Conservation (phyloP, 2,797 vertebrate genomes). For the Numenius phaeopus region DNA sequence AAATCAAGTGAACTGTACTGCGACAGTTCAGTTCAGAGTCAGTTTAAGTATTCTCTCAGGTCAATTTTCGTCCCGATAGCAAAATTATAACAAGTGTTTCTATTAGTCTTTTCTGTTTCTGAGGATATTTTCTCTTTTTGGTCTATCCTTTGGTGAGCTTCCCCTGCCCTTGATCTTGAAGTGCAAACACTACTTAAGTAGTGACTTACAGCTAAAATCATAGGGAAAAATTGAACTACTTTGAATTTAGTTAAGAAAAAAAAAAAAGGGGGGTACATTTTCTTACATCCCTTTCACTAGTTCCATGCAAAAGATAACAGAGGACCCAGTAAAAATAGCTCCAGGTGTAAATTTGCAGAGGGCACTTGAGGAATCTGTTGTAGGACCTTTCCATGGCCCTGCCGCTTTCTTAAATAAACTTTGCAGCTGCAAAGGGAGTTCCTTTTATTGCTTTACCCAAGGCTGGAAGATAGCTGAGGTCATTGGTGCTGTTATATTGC, state of each 20-base stretch:
- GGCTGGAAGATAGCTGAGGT: not conserved
- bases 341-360: not conserved
- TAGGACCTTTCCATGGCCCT: not conserved
- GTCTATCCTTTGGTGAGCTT: not conserved
- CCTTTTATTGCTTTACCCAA: not conserved
- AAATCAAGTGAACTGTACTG: constrained; percentile 1
- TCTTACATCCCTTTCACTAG: not conserved
- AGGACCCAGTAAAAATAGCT: not conserved
- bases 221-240: not conserved
- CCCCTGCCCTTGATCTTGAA: not conserved
- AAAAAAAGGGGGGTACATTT: not conserved
- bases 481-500: not conserved
- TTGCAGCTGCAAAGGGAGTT: not conserved
- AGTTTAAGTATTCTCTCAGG: not conserved
- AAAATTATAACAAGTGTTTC: not conserved
- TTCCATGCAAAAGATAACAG: not conserved
- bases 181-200: not conserved
- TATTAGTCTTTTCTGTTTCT: not conserved
- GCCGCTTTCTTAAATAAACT: not conserved
- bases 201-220: not conserved
- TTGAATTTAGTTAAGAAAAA: not conserved
- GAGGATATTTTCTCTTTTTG: not conserved
- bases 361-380: not conserved
- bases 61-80: not conserved
- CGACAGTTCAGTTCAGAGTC: not conserved